Evolutionary conservation across 2,113 vertebrate species (phyloP).

Genomic region (Vulpes ferrilata): DNA sequence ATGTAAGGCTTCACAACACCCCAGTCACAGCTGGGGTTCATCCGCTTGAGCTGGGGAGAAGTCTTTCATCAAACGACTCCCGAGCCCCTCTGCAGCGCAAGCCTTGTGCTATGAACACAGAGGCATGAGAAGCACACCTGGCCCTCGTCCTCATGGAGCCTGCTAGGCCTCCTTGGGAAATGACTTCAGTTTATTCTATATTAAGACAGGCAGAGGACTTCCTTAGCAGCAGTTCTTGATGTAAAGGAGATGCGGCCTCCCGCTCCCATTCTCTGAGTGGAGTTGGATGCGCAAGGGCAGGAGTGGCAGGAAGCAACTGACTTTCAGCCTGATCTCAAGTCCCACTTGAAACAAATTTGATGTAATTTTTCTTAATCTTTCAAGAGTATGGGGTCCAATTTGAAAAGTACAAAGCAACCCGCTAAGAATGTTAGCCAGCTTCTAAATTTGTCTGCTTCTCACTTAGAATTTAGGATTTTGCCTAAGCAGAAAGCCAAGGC

Average conservation of each 20-base stretch:
- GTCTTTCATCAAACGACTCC: neutral
- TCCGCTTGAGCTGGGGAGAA: neutral
- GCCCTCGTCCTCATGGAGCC: accelerated
- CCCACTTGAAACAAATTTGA: neutral
- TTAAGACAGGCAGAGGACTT: neutral
- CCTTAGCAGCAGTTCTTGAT: neutral
- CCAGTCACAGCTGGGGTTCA: neutral
- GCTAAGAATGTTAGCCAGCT: conserved; percentile 20
- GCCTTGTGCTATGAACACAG: accelerated
- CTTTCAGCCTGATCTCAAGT: neutral
- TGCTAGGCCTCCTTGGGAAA: neutral
- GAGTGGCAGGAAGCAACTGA: neutral
- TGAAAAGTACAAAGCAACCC: conserved; percentile 35
- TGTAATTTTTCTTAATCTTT: neutral
- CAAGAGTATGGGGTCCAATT: neutral
- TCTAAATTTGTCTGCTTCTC: conserved; percentile 64
- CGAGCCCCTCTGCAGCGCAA: accelerated
- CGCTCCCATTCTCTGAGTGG: neutral
- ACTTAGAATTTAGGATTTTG: conserved; percentile 58
- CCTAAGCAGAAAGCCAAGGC: neutral
- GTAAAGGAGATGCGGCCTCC: neutral
- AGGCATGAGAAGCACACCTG: no score
- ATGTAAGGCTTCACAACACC: neutral
- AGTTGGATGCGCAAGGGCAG: accelerated
- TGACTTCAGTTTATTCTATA: neutral